Percentiles rank a stretch among this genome's conserved stretches.
phyloP scores from a whole-genome alignment of 2,113 vertebrate genomes.

The Elachura formosa region DNA sequence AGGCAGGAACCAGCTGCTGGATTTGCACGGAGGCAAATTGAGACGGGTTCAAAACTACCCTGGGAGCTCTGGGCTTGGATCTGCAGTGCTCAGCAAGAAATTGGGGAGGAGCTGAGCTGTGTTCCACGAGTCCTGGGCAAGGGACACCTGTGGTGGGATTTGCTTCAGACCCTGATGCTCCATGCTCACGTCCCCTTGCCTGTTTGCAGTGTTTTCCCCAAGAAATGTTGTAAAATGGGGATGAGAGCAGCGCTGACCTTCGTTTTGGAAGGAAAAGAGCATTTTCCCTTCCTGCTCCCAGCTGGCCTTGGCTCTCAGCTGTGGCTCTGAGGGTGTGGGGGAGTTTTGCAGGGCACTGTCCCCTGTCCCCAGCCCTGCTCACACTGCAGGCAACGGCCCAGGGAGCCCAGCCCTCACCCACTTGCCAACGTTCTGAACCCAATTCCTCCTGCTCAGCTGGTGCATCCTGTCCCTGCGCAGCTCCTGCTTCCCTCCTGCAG shows the following conservation, averaged over 20 bases:
- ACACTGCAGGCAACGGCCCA: not conserved
- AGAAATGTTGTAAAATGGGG: fast-evolving
- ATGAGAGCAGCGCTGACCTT: fast-evolving
- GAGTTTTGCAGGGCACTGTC: not conserved
- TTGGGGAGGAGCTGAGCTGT: not conserved
- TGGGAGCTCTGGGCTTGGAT: not conserved
- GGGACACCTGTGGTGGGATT: not conserved
- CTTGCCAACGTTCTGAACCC: not conserved
- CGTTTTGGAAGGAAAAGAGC: not conserved
- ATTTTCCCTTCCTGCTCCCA: not conserved
- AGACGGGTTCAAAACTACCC: not conserved
- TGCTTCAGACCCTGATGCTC: not conserved
- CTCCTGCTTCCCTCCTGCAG: not conserved
- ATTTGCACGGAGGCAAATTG: not conserved
- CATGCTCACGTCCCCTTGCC: not conserved
- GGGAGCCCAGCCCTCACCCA: not conserved
- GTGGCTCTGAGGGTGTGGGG: not conserved
- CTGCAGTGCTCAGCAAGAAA: not conserved
- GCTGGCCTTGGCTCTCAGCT: fast-evolving
- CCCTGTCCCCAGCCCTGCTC: not conserved
- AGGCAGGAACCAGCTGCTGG: not conserved
- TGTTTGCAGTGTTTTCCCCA: fast-evolving
- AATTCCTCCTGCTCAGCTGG: not conserved
- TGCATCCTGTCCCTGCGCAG: not conserved
- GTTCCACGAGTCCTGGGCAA: not conserved